Evolutionary conservation across 1,140 invertebrate species (phyloP).

Genomic region (Diplogasteroides magnus): DNA sequence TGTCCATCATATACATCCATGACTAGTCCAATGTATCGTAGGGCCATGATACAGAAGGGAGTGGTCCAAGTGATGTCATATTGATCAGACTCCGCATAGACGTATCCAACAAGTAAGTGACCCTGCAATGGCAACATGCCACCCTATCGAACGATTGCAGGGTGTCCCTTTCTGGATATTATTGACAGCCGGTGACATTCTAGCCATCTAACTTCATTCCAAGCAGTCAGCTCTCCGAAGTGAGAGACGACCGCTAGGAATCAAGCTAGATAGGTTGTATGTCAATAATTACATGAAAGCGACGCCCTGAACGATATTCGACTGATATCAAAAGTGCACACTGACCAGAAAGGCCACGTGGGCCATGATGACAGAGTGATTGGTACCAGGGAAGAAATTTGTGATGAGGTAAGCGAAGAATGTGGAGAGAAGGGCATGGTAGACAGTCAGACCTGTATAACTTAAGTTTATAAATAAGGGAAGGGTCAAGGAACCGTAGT

Average conservation of each 20-base stretch:
- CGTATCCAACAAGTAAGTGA: conserved; percentile 58
- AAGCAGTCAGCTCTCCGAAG: too few relatives aligned
- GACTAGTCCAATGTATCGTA: conserved; percentile 57
- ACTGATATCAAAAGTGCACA: too few relatives aligned
- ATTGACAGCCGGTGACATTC: too few relatives aligned
- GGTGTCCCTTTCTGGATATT: too few relatives aligned
- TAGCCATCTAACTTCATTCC: too few relatives aligned
- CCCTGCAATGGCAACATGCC: too few relatives aligned
- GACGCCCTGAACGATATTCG: too few relatives aligned
- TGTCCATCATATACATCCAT: conserved; percentile 60
- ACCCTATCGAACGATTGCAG: too few relatives aligned
- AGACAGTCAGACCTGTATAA: conserved; percentile 46
- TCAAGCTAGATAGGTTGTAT: too few relatives aligned
- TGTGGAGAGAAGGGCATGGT: conserved; percentile 54
- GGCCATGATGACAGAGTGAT: conserved; percentile 53
- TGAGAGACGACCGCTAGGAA: too few relatives aligned
- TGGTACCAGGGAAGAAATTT: conserved; percentile 51
- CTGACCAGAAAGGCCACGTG: conserved; percentile 57
- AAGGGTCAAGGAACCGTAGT: conserved; percentile 56
- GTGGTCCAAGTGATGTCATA: conserved; percentile 60
- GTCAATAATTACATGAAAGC: too few relatives aligned
- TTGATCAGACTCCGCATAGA: conserved; percentile 38
- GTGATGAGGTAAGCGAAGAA: conserved; percentile 53
- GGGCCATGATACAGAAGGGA: conserved; percentile 59
- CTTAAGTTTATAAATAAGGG: too few relatives aligned